Conservation (phyloP, 2,113 vertebrate species). For the Prolemur simus region DNA sequence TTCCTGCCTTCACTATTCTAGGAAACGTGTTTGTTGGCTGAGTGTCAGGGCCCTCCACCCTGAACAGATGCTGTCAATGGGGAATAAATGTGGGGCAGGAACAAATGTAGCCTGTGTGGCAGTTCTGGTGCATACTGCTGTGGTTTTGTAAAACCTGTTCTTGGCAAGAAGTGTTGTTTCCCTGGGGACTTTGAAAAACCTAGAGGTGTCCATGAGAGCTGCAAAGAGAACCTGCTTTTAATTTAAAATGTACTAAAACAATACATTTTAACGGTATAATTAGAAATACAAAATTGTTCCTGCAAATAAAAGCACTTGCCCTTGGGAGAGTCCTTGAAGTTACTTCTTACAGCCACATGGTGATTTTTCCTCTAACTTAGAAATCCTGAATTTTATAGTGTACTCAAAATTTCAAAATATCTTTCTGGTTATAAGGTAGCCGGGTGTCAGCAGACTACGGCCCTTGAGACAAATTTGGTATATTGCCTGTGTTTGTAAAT, state of each 20-base stretch:
- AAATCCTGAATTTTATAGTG: neutral
- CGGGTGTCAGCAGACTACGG: neutral
- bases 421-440: neutral
- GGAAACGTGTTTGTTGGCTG: constrained; percentile 14
- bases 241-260: neutral
- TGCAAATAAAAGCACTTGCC: constrained; percentile 6
- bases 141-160: neutral
- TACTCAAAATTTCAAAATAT: constrained; percentile 28
- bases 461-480: neutral
- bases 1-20: neutral
- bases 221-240: neutral
- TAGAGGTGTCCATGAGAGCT: neutral
- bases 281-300: constrained; percentile 15
- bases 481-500: neutral
- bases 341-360: neutral
- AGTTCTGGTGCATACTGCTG: neutral
- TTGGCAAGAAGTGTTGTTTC: neutral
- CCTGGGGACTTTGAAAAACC: neutral
- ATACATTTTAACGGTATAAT: neutral
- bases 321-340: constrained; percentile 1
- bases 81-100: neutral
- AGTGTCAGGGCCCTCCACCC: neutral
- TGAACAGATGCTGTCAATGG: neutral
- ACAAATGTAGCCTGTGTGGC: neutral
- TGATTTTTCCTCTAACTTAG: constrained; percentile 18